These are phyloP conservation scores for Drosophila mimica DNA, from an alignment of 2,888 invertebrate genomes.

Conservation along the genomic window DNA sequence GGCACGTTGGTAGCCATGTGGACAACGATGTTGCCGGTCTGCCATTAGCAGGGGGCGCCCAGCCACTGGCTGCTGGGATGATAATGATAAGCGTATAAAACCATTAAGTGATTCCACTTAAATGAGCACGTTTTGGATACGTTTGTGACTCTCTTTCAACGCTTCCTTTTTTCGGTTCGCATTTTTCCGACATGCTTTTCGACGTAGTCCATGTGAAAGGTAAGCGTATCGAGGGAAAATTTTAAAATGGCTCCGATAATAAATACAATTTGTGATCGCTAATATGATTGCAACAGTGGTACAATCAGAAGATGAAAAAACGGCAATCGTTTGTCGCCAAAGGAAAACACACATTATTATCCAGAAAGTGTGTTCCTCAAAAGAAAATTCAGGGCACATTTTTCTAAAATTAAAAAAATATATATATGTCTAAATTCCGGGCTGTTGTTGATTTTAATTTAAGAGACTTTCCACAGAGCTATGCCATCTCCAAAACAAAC, in stretches of 20 bases:
- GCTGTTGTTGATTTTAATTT: not conserved
- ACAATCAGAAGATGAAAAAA: not conserved
- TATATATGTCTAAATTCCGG: not conserved
- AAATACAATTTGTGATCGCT: not conserved
- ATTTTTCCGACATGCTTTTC: constrained; percentile 17
- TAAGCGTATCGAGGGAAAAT: not conserved
- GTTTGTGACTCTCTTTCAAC: constrained; percentile 33
- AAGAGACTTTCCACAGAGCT: not conserved
- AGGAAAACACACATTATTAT: not conserved
- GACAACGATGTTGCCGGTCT: constrained; percentile 18
- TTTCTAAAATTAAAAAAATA: not conserved
- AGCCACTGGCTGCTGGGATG: constrained; percentile 43
- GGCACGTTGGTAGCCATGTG: constrained; percentile 31
- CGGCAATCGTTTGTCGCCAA: not conserved
- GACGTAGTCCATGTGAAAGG: constrained; percentile 20
- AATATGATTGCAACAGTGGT: not conserved
- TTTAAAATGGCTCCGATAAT: constrained; percentile 15
- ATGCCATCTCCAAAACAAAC: not conserved
- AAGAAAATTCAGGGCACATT: not conserved
- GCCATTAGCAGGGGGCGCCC: constrained; percentile 24
- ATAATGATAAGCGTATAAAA: constrained; percentile 82
- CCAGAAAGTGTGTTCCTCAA: not conserved
- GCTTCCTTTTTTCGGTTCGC: constrained; percentile 4
- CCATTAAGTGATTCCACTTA: constrained; percentile 84
- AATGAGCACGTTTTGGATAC: constrained; percentile 78